Conservation (phyloP, 2,888 invertebrate species). For the Ametastegia equiseti region DNA sequence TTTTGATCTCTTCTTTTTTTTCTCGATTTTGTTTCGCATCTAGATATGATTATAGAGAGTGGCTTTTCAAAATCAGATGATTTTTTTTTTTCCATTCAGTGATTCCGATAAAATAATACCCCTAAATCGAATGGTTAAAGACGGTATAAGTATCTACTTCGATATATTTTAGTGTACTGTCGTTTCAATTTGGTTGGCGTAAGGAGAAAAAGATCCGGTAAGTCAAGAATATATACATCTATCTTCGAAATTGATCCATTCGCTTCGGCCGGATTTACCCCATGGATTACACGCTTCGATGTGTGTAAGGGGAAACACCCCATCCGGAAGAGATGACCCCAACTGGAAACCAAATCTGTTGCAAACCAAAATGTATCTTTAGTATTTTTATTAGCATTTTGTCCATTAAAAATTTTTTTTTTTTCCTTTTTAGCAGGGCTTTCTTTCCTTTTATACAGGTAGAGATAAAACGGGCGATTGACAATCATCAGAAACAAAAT, state of each 20-base stretch:
- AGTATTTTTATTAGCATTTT: background rate
- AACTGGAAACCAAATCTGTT: background rate
- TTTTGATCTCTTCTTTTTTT: too few relatives aligned
- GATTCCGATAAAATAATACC: background rate
- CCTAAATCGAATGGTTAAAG: background rate
- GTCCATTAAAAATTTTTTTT: background rate
- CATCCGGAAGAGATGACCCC: background rate
- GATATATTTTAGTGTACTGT: background rate
- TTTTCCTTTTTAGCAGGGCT: background rate
- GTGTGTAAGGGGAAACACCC: background rate
- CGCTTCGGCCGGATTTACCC: conserved; percentile 1
- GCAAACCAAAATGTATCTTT: background rate
- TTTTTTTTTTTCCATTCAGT: too few relatives aligned
- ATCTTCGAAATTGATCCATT: background rate
- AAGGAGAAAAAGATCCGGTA: background rate
- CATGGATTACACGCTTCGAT: conserved; percentile 10
- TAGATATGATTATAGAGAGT: too few relatives aligned
- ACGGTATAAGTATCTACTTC: background rate
- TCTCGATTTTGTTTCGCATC: too few relatives aligned
- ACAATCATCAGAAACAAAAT: too few relatives aligned
- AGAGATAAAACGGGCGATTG: too few relatives aligned
- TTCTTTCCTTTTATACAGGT: too few relatives aligned
- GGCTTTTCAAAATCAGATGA: too few relatives aligned
- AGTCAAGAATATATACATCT: background rate
- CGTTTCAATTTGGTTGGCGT: background rate